phyloP scores from a whole-genome alignment of 2,797 vertebrate genomes.

The Helarctos malayanus region DNA sequence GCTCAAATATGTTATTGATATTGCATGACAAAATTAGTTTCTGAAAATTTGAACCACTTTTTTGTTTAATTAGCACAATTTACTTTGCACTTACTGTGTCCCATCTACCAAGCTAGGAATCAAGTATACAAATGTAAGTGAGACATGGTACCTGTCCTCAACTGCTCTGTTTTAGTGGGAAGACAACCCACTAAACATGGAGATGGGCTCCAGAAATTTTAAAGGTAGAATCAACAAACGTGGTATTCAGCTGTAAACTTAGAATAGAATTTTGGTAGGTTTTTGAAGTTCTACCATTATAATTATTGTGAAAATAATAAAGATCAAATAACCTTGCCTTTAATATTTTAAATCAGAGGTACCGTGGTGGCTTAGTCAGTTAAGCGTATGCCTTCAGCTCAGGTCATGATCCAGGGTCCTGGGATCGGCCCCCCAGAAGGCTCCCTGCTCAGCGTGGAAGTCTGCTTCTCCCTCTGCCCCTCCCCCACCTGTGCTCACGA shows the following conservation, averaged over 20 bases:
- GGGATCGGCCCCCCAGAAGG: neutral
- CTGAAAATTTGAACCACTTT: constrained; percentile 33
- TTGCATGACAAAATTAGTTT: constrained; percentile 34
- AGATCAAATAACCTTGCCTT: neutral
- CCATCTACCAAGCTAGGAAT: neutral
- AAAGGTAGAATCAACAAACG: neutral
- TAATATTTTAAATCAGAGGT: constrained; percentile 15
- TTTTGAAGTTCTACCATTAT: constrained; percentile 8
- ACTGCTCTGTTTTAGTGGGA: neutral
- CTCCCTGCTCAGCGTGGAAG: neutral
- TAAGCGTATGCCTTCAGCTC: neutral
- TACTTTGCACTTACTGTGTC: neutral
- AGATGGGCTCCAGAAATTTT: neutral
- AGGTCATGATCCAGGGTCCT: neutral
- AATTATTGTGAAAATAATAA: constrained; percentile 7
- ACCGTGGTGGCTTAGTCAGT: neutral
- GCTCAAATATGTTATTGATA: constrained; percentile 13
- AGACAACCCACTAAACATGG: neutral
- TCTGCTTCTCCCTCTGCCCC: neutral
- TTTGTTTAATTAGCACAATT: neutral
- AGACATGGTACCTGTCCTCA: neutral
- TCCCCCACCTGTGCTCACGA: too few species aligned
- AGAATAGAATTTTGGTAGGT: neutral
- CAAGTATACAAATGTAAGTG: neutral
- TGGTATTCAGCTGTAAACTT: neutral